Evolutionary conservation across 2,113 vertebrate genomes (phyloP).

Genomic region (Cheirogaleus medius): DNA sequence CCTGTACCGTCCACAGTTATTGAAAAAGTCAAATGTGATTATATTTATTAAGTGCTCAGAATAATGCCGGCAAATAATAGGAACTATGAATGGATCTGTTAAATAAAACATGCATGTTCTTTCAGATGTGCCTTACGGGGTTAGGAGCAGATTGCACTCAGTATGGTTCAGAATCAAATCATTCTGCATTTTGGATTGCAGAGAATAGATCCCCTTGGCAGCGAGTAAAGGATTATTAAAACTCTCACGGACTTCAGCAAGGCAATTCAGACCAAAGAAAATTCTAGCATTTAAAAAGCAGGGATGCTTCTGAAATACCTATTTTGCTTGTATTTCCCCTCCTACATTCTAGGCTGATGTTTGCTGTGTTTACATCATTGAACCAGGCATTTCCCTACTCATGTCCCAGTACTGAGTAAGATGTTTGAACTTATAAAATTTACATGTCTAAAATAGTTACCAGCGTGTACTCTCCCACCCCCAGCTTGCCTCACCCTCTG

Average conservation of each 20-base stretch:
- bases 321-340: slow-evolving; percentile 42
- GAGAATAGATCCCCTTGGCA: background rate
- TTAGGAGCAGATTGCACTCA: background rate
- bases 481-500: slow-evolving; percentile 59
- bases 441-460: slow-evolving; percentile 76
- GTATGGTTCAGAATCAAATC: background rate
- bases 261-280: slow-evolving; percentile 32
- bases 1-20: background rate
- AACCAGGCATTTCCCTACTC: slow-evolving; percentile 47
- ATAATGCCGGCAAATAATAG: background rate
- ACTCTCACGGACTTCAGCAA: background rate
- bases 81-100: background rate
- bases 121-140: background rate
- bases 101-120: background rate
- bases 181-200: background rate
- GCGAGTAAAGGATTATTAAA: background rate
- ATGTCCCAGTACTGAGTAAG: slow-evolving; percentile 53
- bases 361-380: slow-evolving; percentile 57
- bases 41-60: background rate
- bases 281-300: background rate
- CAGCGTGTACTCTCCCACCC: slow-evolving; percentile 14
- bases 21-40: background rate
- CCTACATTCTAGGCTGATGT: background rate
- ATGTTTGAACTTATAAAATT: slow-evolving; percentile 76
- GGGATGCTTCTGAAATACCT: slow-evolving; percentile 9